Base-by-base conservation (phyloP, 2,113 vertebrate genomes). In the Eurypyga helias region DNA sequence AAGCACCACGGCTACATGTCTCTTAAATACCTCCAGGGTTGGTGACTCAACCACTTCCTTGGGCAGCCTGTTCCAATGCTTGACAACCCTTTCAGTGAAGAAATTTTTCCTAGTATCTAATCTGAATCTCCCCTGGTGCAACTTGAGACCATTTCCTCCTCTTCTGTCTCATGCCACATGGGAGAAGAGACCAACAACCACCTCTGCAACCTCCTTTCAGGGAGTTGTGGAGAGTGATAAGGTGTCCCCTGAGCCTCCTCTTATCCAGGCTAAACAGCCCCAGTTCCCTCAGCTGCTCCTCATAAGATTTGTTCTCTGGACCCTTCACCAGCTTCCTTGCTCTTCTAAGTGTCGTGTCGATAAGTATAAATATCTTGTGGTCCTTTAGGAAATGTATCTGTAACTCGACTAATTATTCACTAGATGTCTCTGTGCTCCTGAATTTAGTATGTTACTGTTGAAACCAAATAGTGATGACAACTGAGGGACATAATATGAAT, bases 391-490 rank as follows among this genome's bases (percentile, higher is more conserved):
- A 79, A 54, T 36, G 9, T 64, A 21, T 72, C 41, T 96, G 95
- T 96, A 95, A 69, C 87, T 93, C 93, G 88, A 36, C 55, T 83
- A 61, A 73, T 86, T 82, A 33, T 91, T 97, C 98, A 97, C 97
- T 96, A 98, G 98, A 91, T 97, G 98, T 97, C 98, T 97, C 98
- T 97, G 21, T 90, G 90, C 93, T 92, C 93, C 97, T 87, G 70
- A 58, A 83, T 97, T 94, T 79, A 52, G 61, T 61, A 4, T 12
- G 5, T 73, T 95, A 19, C 48, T 43, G 52, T 76, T 81, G 41
- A 52, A 71, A 67, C 9, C 2, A 1, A 43, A 15, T 9, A 51
- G 57, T 43, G 31, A 34, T 87, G 72, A 69, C 45, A 79, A 1
- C 17, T 48, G n/a, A 33, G 24, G 54, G 13, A 75, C 19, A n/a